A percentile compares a stretch with the other conserved stretches of the same genome.
These are phyloP conservation scores for Centropus unirufus DNA, from an alignment of 2,113 vertebrate species.

Conservation along the genomic window DNA sequence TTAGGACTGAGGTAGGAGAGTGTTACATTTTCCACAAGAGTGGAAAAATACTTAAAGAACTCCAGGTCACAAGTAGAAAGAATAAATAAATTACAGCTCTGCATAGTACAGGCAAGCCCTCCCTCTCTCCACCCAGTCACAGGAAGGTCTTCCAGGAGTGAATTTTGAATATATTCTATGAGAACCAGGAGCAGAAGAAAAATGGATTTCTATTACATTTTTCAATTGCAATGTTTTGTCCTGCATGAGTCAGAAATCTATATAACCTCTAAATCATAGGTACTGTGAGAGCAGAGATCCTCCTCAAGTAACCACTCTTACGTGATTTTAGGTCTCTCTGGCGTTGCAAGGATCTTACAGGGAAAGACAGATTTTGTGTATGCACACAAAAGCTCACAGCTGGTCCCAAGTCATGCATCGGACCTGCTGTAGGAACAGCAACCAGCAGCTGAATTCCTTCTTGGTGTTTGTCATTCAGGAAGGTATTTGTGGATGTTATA, in stretches of 20 bases:
- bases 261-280: not conserved
- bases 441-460: not conserved
- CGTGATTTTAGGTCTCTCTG: not conserved
- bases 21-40: slow-evolving; percentile 35
- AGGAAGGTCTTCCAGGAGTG: not conserved
- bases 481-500: not conserved
- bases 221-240: not conserved
- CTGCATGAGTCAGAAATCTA: not conserved
- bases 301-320: not conserved
- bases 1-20: not conserved
- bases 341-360: not conserved
- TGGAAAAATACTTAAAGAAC: not conserved
- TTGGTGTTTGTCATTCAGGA: not conserved
- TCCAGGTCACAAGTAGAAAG: not conserved
- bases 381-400: not conserved
- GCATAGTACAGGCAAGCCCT: not conserved
- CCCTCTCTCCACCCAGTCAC: not conserved
- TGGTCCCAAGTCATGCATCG: accelerated
- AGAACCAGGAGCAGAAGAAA: slow-evolving; percentile 1
- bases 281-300: not conserved
- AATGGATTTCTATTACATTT: not conserved
- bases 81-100: slow-evolving; percentile 49
- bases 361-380: not conserved
- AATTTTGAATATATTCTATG: slow-evolving; percentile 7
- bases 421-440: not conserved